A percentile compares a stretch with the other conserved stretches of the same genome.
These are phyloP conservation scores for Petrocephalus microphthalmus DNA, from an alignment of 2,113 vertebrate genomes.

Conservation along the genomic window DNA sequence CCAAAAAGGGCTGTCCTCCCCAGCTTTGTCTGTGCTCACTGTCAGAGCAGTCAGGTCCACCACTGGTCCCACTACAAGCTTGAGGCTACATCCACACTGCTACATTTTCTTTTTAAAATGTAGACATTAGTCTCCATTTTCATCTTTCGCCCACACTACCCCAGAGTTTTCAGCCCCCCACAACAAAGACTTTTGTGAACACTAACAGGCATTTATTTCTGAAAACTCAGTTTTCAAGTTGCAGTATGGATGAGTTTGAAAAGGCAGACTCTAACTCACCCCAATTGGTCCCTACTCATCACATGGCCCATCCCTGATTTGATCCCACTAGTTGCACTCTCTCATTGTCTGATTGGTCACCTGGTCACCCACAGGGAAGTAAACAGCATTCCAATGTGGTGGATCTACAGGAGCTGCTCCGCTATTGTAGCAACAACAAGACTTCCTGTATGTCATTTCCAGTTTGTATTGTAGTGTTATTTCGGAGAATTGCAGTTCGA, in stretches of 20 bases:
- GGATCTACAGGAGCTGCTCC: too few species aligned
- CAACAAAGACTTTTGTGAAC: not conserved
- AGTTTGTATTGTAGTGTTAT: not conserved
- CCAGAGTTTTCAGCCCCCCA: not conserved
- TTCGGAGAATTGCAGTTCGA: not conserved
- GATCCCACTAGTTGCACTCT: not conserved
- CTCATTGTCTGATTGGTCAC: not conserved
- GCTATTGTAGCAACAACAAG: not conserved
- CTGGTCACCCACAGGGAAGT: too few species aligned
- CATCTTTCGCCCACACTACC: too few species aligned
- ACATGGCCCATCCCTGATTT: not conserved
- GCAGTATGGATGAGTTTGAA: not conserved
- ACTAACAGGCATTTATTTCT: not conserved
- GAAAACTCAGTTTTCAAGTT: not conserved
- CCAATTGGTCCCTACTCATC: not conserved
- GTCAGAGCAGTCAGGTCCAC: not conserved
- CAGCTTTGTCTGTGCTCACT: too few species aligned
- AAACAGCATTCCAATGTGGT: too few species aligned
- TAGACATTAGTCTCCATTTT: not conserved
- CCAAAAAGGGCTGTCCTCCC: too few species aligned
- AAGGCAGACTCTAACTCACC: not conserved
- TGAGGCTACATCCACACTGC: not conserved
- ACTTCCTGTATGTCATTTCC: not conserved
- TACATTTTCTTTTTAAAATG: not conserved
- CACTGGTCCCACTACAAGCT: not conserved